Percentiles rank a stretch among this genome's conserved stretches.
phyloP scores from a whole-genome alignment of 2,113 vertebrate genomes.

The Spea bombifrons region DNA sequence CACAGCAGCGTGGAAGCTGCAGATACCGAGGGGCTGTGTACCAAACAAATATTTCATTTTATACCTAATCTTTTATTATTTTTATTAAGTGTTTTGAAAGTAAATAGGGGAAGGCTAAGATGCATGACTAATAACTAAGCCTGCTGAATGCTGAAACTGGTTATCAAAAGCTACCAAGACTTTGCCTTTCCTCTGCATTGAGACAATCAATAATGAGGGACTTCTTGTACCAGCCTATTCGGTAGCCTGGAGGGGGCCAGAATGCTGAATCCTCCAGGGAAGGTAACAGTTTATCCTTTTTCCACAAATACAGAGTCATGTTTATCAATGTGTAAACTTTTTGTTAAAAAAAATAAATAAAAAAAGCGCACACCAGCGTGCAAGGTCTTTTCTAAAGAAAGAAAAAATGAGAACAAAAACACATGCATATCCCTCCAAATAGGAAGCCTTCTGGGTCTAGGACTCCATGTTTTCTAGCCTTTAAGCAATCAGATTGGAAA shows the following conservation, averaged over 20 bases:
- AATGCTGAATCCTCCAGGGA: constrained; percentile 80
- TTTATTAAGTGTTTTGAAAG: constrained; percentile 89
- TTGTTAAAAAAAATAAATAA: constrained; percentile 46
- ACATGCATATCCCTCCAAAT: not conserved
- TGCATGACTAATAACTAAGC: constrained; percentile 98
- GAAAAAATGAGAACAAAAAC: not conserved
- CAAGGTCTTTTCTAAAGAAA: not conserved
- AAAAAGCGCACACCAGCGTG: not conserved
- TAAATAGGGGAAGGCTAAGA: constrained; percentile 88
- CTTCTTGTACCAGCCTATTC: constrained; percentile 80
- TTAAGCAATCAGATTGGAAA: too few relatives aligned
- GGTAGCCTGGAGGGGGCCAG: constrained; percentile 84
- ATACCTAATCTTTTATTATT: constrained; percentile 90
- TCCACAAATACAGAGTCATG: constrained; percentile 83
- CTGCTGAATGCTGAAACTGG: constrained; percentile 93
- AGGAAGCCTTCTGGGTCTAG: too few relatives aligned
- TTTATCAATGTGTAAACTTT: constrained; percentile 82
- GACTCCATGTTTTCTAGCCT: too few relatives aligned
- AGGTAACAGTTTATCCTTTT: constrained; percentile 80
- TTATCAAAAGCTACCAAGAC: constrained; percentile 94
- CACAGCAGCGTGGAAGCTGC: constrained; percentile 76
- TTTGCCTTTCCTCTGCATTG: constrained; percentile 89
- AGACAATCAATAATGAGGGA: constrained; percentile 97
- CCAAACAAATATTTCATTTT: constrained; percentile 83
- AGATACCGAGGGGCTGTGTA: constrained; percentile 84